Conservation (phyloP, 2,888 invertebrate genomes). For the Ornithoptera alexandrae region DNA sequence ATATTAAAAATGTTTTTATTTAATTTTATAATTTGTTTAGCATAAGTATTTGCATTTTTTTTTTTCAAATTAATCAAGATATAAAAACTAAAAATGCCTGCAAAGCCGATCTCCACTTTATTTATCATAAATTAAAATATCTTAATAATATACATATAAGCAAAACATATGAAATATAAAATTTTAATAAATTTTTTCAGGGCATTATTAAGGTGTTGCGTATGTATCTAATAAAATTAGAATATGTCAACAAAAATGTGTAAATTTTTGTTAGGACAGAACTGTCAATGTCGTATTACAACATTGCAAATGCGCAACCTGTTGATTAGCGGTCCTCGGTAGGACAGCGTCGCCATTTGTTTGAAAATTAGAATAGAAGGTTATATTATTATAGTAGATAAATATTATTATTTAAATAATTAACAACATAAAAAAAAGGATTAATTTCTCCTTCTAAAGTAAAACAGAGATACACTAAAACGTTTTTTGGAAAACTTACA, state of each 20-base stretch:
- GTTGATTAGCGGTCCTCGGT: conserved; percentile 32
- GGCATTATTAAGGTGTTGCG: conserved; percentile 1
- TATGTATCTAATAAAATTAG: conserved; percentile 14
- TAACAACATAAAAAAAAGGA: background rate
- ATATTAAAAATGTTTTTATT: too few species aligned
- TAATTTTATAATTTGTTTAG: too few species aligned
- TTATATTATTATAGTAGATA: conserved; percentile 18
- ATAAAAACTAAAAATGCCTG: too few species aligned
- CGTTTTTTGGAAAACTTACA: too few species aligned
- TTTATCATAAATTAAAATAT: background rate
- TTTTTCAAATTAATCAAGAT: too few species aligned
- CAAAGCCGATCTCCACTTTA: background rate
- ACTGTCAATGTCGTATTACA: conserved; percentile 36
- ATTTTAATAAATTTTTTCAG: conserved; percentile 1
- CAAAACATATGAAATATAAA: background rate
- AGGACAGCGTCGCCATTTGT: conserved; percentile 30
- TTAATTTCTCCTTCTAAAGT: too few species aligned
- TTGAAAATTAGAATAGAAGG: conserved; percentile 41
- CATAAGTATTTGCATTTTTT: too few species aligned
- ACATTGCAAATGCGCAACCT: conserved; percentile 34
- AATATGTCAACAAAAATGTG: conserved; percentile 28
- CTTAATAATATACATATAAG: background rate
- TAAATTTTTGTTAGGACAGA: conserved; percentile 31
- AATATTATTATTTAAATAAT: conserved; percentile 23
- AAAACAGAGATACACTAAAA: too few species aligned